A percentile compares a stretch with the other conserved stretches of the same genome.
Conservation (phyloP, 2,113 vertebrate genomes). For the Spheniscus mendiculus region DNA sequence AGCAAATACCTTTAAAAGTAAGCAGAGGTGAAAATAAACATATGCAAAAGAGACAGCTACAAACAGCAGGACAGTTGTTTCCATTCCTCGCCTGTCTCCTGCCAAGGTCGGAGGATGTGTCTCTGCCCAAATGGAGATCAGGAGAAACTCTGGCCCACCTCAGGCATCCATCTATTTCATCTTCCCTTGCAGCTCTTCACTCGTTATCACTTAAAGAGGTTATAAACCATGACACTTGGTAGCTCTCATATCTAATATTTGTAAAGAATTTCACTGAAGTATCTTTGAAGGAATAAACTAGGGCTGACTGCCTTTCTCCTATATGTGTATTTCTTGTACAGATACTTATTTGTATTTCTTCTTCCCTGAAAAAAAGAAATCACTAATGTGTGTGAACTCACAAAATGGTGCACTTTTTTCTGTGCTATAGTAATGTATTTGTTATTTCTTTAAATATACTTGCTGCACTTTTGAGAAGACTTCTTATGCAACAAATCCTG, state of each 20-base stretch:
- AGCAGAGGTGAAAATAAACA: not conserved
- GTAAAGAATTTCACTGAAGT: not conserved
- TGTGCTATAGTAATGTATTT: fast-evolving
- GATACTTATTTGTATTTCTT: not conserved
- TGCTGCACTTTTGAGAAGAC: not conserved
- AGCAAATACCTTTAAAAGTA: not conserved
- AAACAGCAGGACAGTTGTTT: not conserved
- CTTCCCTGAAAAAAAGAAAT: not conserved
- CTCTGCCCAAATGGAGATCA: not conserved
- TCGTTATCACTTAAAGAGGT: not conserved
- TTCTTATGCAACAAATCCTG: not conserved
- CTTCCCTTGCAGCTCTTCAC: not conserved
- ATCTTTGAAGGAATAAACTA: not conserved
- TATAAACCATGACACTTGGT: not conserved
- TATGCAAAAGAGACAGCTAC: not conserved
- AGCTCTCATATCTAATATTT: not conserved
- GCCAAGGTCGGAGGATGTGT: not conserved
- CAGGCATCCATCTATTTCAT: not conserved
- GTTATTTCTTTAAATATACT: not conserved
- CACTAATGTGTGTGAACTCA: not conserved
- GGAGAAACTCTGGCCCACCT: not conserved
- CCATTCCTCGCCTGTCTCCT: not conserved
- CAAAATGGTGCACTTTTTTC: no score
- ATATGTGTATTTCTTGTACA: fast-evolving
- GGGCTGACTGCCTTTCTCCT: not conserved